Evolutionary conservation across 2,888 invertebrate species (phyloP).

Genomic region (Sphecodes monilicornis): DNA sequence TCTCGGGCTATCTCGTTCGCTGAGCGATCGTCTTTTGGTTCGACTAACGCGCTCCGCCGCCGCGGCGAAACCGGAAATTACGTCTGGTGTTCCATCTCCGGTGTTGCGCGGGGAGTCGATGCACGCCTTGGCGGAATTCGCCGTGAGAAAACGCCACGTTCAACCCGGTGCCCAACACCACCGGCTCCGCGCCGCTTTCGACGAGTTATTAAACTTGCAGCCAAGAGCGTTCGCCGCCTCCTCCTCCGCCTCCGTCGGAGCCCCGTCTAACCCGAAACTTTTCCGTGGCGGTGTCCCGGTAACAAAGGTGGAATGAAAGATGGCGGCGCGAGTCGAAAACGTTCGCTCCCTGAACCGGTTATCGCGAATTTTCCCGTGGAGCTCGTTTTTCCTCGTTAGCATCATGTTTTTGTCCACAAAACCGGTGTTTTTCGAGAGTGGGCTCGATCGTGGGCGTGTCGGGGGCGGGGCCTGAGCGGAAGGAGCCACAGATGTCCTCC

Average conservation of each 20-base stretch:
- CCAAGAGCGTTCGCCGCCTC: slow-evolving; percentile 24
- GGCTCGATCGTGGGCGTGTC: background rate
- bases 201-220: slow-evolving; percentile 79
- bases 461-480: background rate
- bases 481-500: background rate
- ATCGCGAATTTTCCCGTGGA: background rate
- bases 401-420: background rate
- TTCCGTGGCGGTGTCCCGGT: slow-evolving; percentile 58
- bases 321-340: background rate
- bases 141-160: slow-evolving; percentile 65
- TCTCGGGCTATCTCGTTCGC: slow-evolving; percentile 73
- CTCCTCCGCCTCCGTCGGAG: slow-evolving; percentile 33
- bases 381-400: background rate
- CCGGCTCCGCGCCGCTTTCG: slow-evolving; percentile 36
- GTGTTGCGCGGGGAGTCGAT: slow-evolving; percentile 81
- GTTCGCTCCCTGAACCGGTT: background rate
- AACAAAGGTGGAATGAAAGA: slow-evolving; percentile 50
- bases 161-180: slow-evolving; percentile 32
- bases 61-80: slow-evolving; percentile 82
- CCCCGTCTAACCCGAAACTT: slow-evolving; percentile 45
- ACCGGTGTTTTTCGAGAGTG: no score
- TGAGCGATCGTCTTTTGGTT: slow-evolving; percentile 82
- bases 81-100: slow-evolving; percentile 84
- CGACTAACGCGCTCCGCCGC: slow-evolving; percentile 77
- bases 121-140: slow-evolving; percentile 72